These are phyloP conservation scores for Drosophila albomicans DNA, from an alignment of 1,140 invertebrate species.

Conservation along the genomic window DNA sequence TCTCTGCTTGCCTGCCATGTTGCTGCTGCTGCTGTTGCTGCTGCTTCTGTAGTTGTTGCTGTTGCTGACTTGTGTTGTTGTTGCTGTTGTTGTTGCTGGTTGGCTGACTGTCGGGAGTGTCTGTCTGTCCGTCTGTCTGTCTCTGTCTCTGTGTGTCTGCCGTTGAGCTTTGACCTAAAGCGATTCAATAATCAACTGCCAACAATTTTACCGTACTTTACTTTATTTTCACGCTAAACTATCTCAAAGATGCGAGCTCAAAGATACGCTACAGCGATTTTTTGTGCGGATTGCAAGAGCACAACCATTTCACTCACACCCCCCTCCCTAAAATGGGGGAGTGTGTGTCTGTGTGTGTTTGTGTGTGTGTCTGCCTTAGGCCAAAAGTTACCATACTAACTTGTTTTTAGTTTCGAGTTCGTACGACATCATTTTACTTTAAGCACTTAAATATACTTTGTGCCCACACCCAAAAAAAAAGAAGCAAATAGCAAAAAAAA, in stretches of 20 bases:
- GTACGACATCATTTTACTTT: conserved; percentile 84
- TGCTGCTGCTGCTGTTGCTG: conserved; percentile 51
- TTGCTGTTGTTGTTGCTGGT: conserved; percentile 27
- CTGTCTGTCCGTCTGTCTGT: conserved; percentile 28
- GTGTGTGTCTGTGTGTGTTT: too few relatives aligned
- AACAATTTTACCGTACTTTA: conserved; percentile 84
- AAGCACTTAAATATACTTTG: conserved; percentile 84
- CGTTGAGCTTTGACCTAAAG: conserved; percentile 82
- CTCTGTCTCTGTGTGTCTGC: conserved; percentile 47
- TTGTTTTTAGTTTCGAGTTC: conserved; percentile 84
- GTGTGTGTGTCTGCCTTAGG: conserved; percentile 64
- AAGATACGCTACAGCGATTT: conserved; percentile 83
- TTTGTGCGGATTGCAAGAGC: conserved; percentile 75
- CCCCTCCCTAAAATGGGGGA: too few relatives aligned
- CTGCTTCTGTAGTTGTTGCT: conserved; percentile 51
- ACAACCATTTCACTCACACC: conserved; percentile 38
- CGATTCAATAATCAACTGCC: conserved; percentile 84
- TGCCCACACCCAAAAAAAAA: conserved; percentile 59
- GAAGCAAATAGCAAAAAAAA: not conserved
- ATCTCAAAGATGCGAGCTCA: conserved; percentile 82
- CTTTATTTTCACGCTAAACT: conserved; percentile 84
- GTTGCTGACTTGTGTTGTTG: conserved; percentile 66
- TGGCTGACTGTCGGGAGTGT: conserved; percentile 21
- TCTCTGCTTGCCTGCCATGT: conserved; percentile 74
- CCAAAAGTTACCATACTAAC: conserved; percentile 84